Conservation (phyloP, 2,888 invertebrate species). For the Bimastos eiseni region DNA sequence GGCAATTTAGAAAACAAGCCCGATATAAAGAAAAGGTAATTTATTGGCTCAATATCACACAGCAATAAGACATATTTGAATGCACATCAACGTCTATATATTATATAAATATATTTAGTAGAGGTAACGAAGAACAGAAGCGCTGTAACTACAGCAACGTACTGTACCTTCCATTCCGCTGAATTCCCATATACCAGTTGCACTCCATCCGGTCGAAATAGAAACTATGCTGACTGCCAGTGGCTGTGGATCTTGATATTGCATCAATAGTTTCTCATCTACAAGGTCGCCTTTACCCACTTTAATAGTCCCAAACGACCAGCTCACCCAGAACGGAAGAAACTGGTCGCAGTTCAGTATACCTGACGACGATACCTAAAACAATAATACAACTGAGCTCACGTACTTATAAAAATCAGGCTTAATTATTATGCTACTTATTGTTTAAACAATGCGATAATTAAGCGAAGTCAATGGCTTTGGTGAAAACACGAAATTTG, state of each 20-base stretch:
- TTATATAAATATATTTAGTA: neutral
- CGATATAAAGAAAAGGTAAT: too few species aligned
- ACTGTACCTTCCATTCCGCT: constrained; percentile 18
- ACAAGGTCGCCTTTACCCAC: constrained; percentile 22
- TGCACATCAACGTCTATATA: neutral
- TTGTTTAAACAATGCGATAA: neutral
- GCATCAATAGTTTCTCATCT: constrained; percentile 16
- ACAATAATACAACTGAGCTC: neutral
- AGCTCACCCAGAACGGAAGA: constrained; percentile 31
- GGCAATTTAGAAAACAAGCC: too few species aligned
- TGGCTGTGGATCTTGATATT: constrained; percentile 24
- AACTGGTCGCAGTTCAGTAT: constrained; percentile 29
- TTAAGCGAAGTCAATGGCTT: neutral
- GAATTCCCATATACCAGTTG: constrained; percentile 29
- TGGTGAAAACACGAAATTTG: too few species aligned
- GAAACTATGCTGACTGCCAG: constrained; percentile 23
- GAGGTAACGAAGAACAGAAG: neutral
- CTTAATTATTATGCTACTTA: neutral
- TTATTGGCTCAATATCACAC: too few species aligned
- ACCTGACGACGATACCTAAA: constrained; percentile 19
- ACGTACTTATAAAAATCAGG: neutral
- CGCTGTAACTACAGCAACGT: neutral
- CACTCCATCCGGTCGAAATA: constrained; percentile 31
- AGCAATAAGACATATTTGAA: neutral
- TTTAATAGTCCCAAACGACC: constrained; percentile 28